Conservation (phyloP, 2,888 invertebrate genomes). For the Poecilobothrus nobilitatus region DNA sequence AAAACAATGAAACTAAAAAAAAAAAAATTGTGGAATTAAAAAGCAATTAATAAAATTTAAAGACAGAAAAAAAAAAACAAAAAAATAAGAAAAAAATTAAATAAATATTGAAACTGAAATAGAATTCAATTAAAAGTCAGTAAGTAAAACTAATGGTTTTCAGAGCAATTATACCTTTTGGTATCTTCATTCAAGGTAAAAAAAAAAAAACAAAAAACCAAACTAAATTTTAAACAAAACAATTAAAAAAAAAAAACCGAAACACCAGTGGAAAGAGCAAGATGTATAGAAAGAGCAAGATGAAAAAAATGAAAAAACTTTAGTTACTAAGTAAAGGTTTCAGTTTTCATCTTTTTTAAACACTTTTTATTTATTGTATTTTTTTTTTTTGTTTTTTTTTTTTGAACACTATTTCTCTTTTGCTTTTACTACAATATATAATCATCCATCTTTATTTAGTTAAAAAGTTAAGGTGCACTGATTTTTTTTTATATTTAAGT, state of each 20-base stretch:
- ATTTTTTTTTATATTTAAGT: background rate
- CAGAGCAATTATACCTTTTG: background rate
- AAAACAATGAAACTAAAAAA: background rate
- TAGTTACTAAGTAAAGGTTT: background rate
- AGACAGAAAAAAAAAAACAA: background rate
- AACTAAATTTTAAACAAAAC: background rate
- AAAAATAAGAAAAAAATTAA: too few relatives aligned
- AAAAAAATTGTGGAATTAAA: background rate
- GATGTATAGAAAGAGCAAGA: background rate
- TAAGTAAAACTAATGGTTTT: conserved; percentile 4
- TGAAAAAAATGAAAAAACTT: background rate
- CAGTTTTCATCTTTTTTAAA: background rate
- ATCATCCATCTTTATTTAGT: background rate
- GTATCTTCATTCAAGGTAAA: background rate
- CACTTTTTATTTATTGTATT: background rate
- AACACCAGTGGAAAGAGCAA: too few relatives aligned
- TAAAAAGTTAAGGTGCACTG: background rate
- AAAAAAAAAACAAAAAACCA: background rate
- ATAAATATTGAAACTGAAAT: background rate
- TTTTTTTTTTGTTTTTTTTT: too few relatives aligned
- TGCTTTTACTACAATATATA: too few relatives aligned
- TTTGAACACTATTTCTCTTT: too few relatives aligned
- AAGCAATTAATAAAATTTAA: conserved; percentile 1
- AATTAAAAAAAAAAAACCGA: too few relatives aligned
- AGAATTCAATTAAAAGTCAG: background rate